Percentiles rank a stretch among this genome's conserved stretches.
Evolutionary conservation across 2,113 vertebrate species (phyloP).

Genomic region (Callipepla squamata): DNA sequence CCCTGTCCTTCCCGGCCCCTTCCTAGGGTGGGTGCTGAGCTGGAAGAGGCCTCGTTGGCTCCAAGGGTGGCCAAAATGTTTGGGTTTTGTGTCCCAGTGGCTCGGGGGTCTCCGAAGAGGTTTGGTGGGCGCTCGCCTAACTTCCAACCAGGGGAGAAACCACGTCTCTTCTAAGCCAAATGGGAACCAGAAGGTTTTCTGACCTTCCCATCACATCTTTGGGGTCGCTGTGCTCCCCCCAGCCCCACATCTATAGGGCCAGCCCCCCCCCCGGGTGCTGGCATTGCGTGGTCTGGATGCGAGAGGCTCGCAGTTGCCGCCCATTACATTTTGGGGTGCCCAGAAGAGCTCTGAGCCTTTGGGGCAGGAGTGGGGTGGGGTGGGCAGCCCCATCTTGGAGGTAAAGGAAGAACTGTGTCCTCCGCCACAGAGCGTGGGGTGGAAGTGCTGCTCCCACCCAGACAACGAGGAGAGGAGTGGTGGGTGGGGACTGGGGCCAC

Average conservation of each 20-base stretch:
- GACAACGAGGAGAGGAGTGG: accelerated
- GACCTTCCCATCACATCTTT: neutral
- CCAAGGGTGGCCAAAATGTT: accelerated
- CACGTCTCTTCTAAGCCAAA: neutral
- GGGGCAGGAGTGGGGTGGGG: accelerated
- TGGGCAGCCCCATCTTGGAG: neutral
- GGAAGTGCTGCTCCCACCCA: accelerated
- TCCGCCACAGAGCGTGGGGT: accelerated
- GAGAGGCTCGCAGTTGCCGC: neutral
- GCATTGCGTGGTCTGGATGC: neutral
- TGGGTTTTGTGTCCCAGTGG: accelerated
- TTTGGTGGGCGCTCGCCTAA: neutral
- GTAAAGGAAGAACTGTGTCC: neutral
- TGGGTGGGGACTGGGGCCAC: neutral
- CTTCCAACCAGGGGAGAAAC: neutral
- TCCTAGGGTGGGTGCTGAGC: neutral
- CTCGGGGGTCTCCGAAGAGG: neutral
- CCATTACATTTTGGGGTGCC: accelerated
- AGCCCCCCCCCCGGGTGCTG: neutral
- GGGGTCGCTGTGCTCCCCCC: neutral
- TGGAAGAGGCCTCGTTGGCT: neutral
- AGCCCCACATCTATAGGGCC: accelerated
- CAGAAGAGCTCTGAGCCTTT: neutral
- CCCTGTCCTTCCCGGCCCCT: neutral
- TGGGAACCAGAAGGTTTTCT: neutral